phyloP scores from a whole-genome alignment of 1,140 invertebrate species.

The Pollicipes pollicipes region DNA sequence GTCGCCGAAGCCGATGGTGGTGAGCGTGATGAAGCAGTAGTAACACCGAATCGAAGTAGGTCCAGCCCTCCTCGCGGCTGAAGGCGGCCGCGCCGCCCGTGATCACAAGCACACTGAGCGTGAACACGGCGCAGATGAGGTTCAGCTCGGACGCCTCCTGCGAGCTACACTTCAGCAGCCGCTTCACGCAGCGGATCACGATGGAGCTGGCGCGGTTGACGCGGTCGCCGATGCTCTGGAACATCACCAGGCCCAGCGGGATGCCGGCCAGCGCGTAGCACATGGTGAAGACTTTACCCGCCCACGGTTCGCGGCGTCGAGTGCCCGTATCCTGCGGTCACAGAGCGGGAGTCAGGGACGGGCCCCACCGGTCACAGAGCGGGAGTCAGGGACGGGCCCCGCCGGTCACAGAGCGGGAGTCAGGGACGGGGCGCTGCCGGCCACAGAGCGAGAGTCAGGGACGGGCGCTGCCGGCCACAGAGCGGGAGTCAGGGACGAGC shows the following conservation, averaged over 20 bases:
- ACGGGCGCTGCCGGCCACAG: too few species aligned
- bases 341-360: too few species aligned
- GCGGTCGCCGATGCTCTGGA: conserved; percentile 93
- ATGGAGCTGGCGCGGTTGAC: conserved; percentile 90
- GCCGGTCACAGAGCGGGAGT: too few species aligned
- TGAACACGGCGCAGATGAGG: conserved; percentile 83
- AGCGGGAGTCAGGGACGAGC: too few species aligned
- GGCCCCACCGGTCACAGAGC: too few species aligned
- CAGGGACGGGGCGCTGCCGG: too few species aligned
- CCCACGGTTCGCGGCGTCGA: conserved; percentile 88
- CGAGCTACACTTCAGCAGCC: conserved; percentile 37
- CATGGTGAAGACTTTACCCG: conserved; percentile 93
- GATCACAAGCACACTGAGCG: conserved; percentile 83
- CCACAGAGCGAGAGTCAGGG: too few species aligned
- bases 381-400: too few species aligned
- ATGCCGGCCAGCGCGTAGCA: conserved; percentile 94
- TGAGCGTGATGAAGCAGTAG: too few species aligned
- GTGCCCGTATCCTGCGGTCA: conserved; percentile 76
- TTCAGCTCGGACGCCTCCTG: conserved; percentile 90
- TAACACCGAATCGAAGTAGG: conserved; percentile 92
- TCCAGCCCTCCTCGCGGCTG: conserved; percentile 87
- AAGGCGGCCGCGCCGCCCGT: conserved; percentile 93
- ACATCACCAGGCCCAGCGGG: conserved; percentile 91
- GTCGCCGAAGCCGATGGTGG: conserved; percentile 43
- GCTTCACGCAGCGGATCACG: conserved; percentile 64